phyloP scores from a whole-genome alignment of 2,888 invertebrate species.

The Eupithecia inturbata region DNA sequence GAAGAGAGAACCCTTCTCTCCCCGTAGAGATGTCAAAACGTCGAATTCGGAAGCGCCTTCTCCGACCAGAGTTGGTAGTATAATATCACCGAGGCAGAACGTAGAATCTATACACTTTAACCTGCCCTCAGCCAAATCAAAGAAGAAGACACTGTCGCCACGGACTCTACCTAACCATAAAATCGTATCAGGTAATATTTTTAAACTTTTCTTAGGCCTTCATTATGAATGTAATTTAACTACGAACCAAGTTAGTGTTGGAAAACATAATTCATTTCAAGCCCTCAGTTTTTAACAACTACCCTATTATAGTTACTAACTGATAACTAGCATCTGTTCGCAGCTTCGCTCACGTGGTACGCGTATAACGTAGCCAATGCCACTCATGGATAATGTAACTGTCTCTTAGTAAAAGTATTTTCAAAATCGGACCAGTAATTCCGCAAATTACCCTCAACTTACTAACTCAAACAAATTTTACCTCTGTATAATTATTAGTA shows the following conservation, averaged over 20 bases:
- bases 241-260: neutral
- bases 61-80: constrained; percentile 50
- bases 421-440: no score
- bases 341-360: no score
- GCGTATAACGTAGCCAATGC: no score
- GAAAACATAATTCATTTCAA: no score
- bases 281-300: no score
- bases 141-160: constrained; percentile 53
- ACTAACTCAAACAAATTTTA: no score
- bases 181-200: constrained; percentile 70
- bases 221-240: neutral
- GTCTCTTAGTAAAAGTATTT: no score
- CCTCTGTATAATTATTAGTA: no score
- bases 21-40: constrained; percentile 53
- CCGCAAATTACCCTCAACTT: no score
- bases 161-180: constrained; percentile 70
- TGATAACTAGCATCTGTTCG: no score
- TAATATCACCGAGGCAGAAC: constrained; percentile 62
- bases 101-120: constrained; percentile 63
- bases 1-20: constrained; percentile 48
- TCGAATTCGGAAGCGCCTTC: constrained; percentile 58
- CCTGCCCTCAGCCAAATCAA: constrained; percentile 60
- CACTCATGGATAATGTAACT: no score
- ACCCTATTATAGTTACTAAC: no score
- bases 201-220: neutral